A percentile compares a stretch with the other conserved stretches of the same genome.
phyloP scores from a whole-genome alignment of 2,888 invertebrate species.

The Cephalotes varians region DNA sequence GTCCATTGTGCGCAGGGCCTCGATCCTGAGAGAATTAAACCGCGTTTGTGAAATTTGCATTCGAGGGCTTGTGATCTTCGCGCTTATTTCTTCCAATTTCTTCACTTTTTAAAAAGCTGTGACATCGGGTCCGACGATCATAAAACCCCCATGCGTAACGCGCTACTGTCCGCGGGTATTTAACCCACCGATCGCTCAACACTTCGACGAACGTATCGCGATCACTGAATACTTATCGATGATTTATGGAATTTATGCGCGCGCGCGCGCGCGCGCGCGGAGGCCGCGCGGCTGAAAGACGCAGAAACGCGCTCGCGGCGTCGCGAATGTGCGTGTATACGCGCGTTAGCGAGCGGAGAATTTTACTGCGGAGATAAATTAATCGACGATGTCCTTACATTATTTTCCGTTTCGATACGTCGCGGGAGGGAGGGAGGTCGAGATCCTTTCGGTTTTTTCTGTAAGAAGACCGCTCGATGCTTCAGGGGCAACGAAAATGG shows the following conservation, averaged over 20 bases:
- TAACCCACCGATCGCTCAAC: too few relatives aligned
- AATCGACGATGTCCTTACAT: not conserved
- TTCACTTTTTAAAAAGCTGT: too few relatives aligned
- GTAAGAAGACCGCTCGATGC: not conserved
- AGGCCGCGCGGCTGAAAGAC: not conserved
- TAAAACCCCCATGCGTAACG: too few relatives aligned
- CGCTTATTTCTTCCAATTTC: too few relatives aligned
- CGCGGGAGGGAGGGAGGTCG: not conserved
- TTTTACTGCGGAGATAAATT: slow-evolving; percentile 2
- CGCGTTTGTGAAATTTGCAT: too few relatives aligned
- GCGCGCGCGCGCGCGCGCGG: not conserved
- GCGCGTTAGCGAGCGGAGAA: not conserved
- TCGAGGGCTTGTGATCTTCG: too few relatives aligned
- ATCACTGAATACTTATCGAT: not conserved
- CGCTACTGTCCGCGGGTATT: too few relatives aligned
- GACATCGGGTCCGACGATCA: too few relatives aligned
- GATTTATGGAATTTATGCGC: not conserved
- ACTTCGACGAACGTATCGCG: not conserved
- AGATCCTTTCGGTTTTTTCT: not conserved
- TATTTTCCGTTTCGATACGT: not conserved
- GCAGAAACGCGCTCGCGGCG: not conserved
- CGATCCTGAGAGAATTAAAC: too few relatives aligned
- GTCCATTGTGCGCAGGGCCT: too few relatives aligned
- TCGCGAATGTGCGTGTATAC: not conserved
- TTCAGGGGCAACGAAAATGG: not conserved